A percentile compares a stretch with the other conserved stretches of the same genome.
phyloP scores from a whole-genome alignment of 23 tunicate genomes.

The Botrylloides violaceus region DNA sequence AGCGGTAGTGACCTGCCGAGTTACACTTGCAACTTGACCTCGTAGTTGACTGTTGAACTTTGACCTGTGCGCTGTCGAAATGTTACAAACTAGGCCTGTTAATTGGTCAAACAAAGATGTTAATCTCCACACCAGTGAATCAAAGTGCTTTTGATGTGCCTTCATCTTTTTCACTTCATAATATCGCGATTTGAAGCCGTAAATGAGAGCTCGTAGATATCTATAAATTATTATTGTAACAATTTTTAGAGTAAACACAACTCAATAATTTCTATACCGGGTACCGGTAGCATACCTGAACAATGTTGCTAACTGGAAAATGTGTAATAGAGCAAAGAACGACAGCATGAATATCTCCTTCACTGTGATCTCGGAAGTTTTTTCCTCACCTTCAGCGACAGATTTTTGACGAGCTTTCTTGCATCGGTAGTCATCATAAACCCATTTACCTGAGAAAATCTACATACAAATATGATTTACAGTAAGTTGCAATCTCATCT shows the following conservation, averaged over 20 bases:
- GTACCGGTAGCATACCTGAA: slow-evolving; percentile 16
- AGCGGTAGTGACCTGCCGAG: no score
- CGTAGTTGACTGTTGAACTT: no score
- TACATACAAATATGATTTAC: no score
- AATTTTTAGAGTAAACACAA: no score
- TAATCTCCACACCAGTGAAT: no score
- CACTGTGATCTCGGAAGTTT: not conserved
- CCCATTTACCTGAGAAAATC: slow-evolving; percentile 57
- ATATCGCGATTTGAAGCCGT: slow-evolving; percentile 11
- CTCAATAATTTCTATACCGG: no score
- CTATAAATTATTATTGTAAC: no score
- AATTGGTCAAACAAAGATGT: no score
- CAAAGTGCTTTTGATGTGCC: not conserved
- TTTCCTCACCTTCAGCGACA: not conserved
- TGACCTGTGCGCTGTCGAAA: no score
- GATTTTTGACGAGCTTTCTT: slow-evolving; percentile 13
- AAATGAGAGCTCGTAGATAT: not conserved
- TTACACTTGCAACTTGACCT: no score
- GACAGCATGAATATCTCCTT: not conserved
- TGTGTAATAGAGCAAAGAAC: not conserved
- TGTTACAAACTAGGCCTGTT: no score
- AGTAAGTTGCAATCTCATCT: no score
- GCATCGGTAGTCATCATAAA: slow-evolving; percentile 7
- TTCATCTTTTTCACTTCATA: slow-evolving; percentile 3
- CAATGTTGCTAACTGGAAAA: slow-evolving; percentile 7